These are phyloP conservation scores for Cyphomyrmex costatus DNA, from an alignment of 1,140 invertebrate species.

Conservation along the genomic window DNA sequence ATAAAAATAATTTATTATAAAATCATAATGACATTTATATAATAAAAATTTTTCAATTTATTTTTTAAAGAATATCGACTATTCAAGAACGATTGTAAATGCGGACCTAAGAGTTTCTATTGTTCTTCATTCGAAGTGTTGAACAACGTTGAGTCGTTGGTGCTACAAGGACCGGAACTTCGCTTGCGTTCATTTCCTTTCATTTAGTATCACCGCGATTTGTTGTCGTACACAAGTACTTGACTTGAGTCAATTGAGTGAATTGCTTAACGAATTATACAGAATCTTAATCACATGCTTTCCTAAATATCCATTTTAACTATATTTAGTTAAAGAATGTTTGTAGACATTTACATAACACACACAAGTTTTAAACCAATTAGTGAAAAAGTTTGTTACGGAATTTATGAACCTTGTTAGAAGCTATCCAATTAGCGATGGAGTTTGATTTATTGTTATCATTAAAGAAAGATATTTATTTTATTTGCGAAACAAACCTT, in stretches of 20 bases:
- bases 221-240: neutral
- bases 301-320: neutral
- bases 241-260: neutral
- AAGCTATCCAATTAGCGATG: neutral
- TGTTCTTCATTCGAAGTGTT: conserved; percentile 18
- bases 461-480: neutral
- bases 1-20: neutral
- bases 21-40: too few species aligned
- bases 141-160: conserved; percentile 11
- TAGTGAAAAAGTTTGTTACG: neutral
- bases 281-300: neutral
- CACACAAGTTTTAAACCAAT: neutral
- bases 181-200: conserved; percentile 48
- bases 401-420: neutral
- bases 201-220: conserved; percentile 25
- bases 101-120: neutral
- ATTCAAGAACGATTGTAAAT: conserved; percentile 1
- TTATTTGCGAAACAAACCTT: neutral
- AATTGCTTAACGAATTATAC: conserved; percentile 14
- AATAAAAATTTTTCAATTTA: neutral
- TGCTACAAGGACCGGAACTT: conserved; percentile 17
- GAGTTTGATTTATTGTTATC: neutral
- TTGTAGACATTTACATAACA: neutral
- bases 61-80: neutral
- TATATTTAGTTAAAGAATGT: neutral